Percentiles rank a stretch among this genome's conserved stretches.
Conservation (phyloP, 2,113 vertebrate genomes). For the Caloenas nicobarica region DNA sequence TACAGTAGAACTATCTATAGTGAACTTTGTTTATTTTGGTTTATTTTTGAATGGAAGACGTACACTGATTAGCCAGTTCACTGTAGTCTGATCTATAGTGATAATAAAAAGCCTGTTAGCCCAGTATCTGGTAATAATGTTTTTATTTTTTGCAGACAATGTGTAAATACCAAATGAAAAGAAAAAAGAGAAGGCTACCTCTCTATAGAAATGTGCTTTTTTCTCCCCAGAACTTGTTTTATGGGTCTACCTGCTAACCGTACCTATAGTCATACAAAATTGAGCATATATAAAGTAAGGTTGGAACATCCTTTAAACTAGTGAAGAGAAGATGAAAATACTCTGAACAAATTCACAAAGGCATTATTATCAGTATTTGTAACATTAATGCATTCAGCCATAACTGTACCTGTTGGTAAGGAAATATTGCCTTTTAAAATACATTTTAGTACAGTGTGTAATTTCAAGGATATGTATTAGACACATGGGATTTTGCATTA, state of each 20-base stretch:
- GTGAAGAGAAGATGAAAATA: neutral
- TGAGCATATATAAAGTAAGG: neutral
- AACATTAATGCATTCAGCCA: neutral
- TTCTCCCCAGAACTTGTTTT: neutral
- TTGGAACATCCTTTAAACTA: neutral
- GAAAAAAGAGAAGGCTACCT: neutral
- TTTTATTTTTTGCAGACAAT: neutral
- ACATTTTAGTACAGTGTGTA: neutral
- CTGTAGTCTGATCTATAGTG: neutral
- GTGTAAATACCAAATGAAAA: neutral
- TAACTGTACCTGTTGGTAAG: neutral
- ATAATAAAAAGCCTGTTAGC: neutral
- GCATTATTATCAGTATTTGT: neutral
- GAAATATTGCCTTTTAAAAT: conserved; percentile 8
- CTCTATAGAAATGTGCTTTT: neutral
- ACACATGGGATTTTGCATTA: neutral
- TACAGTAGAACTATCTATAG: neutral
- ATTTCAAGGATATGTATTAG: neutral
- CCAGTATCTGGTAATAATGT: neutral
- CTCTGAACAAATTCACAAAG: conserved; percentile 19
- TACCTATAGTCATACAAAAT: neutral
- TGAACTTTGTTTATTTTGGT: neutral
- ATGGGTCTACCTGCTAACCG: neutral
- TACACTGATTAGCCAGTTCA: neutral
- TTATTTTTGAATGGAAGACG: neutral